These are phyloP conservation scores for Styela clava DNA, from an alignment of 23 tunicate genomes.

Conservation along the genomic window DNA sequence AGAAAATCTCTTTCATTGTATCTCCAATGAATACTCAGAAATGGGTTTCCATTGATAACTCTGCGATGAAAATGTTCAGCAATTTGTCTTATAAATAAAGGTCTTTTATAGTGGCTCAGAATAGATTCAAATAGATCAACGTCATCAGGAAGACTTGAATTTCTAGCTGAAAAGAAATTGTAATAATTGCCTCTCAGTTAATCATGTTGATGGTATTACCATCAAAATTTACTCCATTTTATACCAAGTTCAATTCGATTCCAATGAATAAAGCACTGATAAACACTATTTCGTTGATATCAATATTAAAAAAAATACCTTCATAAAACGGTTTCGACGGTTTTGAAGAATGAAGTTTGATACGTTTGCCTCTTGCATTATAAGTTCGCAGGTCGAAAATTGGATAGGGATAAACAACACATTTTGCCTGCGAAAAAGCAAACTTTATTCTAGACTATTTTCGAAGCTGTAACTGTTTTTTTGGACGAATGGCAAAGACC, in stretches of 20 bases:
- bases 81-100: background rate
- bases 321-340: background rate
- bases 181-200: no score
- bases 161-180: background rate
- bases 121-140: background rate
- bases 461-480: no score
- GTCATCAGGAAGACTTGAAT: background rate
- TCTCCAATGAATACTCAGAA: constrained; percentile 25
- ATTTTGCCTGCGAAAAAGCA: background rate
- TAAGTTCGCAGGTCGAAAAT: background rate
- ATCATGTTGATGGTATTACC: no score
- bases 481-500: no score
- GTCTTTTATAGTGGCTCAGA: background rate
- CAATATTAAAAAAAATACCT: background rate
- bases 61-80: background rate
- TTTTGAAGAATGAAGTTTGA: background rate
- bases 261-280: no score
- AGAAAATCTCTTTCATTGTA: constrained; percentile 18
- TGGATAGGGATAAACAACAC: background rate
- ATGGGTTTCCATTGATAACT: constrained; percentile 1
- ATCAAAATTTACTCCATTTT: no score
- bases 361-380: background rate
- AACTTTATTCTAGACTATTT: no score
- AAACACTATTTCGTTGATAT: no score
- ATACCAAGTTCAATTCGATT: no score